Base-by-base conservation (phyloP, 2,888 invertebrate species). In the Melitaea athalia region DNA sequence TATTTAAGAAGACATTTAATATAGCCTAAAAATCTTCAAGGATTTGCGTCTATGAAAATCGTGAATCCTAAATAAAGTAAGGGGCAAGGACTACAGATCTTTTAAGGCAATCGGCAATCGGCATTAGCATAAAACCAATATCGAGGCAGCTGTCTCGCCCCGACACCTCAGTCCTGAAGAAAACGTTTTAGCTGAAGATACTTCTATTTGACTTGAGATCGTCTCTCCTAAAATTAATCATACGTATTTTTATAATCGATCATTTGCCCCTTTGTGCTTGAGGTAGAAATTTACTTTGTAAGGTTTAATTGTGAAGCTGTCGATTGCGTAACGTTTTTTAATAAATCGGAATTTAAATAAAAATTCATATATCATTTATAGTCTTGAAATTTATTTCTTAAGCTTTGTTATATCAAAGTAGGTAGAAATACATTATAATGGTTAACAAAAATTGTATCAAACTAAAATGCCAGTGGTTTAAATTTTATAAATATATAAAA, bases 81-180 rank as follows among this genome's bases (percentile, higher is more conserved):
- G 61, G 14, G 64, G 59, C 59, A 65, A 42, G 24, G 24, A 64
- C 69, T 60, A 68, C 70, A 67, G 59, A 70, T 72, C 68, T 73
- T 72, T 76, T 72, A 76, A 84, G 84, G 86, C 86, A 85, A 86
- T 84, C 84, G 74, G 86, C 86, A 85, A 86, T 84, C 84, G 74
- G 74, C 70, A 89, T 91, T 91, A 88, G 84, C 91, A 91, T 91
- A 91, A 90, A 91, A 83, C 84, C 87, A 90, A 91, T 91, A 91
- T 87, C 83, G 80, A 69, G 66, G 75, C 79, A 72, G 69, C 72
- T 74, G 73, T 68, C 78, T 72, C 64, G 71, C 63, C 68, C 64
- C 69, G 77, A 79, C 85, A 87, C 86, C 88, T 88, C 31, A 33
- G 52, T 57, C 42, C 10, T 31, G 43, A 59, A 45, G 63, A 45